A percentile compares a stretch with the other conserved stretches of the same genome.
These are phyloP conservation scores for Psittacus erithacus DNA, from an alignment of 2,113 vertebrate genomes.

Conservation along the genomic window DNA sequence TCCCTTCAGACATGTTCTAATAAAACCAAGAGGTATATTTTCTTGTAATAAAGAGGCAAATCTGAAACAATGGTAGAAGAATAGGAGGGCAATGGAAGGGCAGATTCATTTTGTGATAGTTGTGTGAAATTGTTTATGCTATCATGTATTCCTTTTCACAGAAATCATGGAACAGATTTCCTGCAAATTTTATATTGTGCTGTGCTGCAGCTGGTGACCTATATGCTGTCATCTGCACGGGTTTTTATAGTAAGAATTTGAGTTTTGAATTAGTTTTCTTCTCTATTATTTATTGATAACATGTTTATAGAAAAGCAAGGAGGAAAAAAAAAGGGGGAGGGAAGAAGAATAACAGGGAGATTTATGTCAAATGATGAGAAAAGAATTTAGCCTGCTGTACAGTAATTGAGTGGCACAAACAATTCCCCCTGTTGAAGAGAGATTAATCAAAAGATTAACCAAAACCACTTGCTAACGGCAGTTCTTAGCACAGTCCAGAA, in stretches of 20 bases:
- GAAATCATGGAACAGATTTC: conserved; percentile 37
- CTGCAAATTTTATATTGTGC: conserved; percentile 40
- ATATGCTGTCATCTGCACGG: conserved; percentile 46
- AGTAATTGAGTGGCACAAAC: conserved; percentile 56
- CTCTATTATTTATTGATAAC: conserved; percentile 52
- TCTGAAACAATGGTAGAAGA: conserved; percentile 25
- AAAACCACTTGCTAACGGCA: background rate
- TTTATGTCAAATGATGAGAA: conserved; percentile 47
- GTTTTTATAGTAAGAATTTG: conserved; percentile 31
- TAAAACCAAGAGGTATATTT: background rate
- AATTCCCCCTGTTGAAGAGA: conserved; percentile 51
- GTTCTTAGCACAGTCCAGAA: conserved; percentile 16
- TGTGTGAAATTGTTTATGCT: conserved; percentile 49
- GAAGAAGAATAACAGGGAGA: background rate
- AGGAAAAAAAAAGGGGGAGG: rapidly evolving
- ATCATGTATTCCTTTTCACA: conserved; percentile 31
- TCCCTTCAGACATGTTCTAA: background rate
- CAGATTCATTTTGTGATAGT: conserved; percentile 54
- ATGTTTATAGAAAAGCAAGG: conserved; percentile 22
- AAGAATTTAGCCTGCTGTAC: conserved; percentile 31
- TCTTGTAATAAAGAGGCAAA: conserved; percentile 16
- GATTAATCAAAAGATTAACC: conserved; percentile 67
- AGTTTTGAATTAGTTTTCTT: conserved; percentile 39
- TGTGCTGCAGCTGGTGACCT: conserved; percentile 61
- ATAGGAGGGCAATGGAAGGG: conserved; percentile 48